These are phyloP conservation scores for Philypnodon macrostomus DNA, from an alignment of 2,797 vertebrate species.

Conservation along the genomic window DNA sequence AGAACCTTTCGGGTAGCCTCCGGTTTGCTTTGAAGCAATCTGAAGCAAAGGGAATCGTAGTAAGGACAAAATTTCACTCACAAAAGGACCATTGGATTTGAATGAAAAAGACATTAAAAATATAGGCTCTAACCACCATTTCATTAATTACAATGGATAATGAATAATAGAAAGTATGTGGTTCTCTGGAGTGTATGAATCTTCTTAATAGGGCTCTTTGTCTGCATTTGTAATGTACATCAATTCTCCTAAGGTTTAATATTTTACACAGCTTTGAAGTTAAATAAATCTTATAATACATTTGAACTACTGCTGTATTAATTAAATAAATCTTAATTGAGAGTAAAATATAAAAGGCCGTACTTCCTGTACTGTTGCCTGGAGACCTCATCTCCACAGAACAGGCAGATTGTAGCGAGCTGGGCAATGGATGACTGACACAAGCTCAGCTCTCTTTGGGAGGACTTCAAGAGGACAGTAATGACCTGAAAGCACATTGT, in stretches of 20 bases:
- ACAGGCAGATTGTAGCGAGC: constrained; percentile 86
- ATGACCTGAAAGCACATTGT: constrained; percentile 75
- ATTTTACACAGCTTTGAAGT: neutral
- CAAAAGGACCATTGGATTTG: constrained; percentile 8
- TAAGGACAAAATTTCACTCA: constrained; percentile 12
- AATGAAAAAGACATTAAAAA: constrained; percentile 2
- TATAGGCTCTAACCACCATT: constrained; percentile 3
- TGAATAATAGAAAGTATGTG: neutral
- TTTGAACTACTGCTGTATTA: neutral
- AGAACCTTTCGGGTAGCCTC: constrained; percentile 74
- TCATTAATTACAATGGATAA: neutral
- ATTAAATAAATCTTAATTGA: neutral
- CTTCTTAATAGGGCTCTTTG: neutral
- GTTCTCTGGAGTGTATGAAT: neutral
- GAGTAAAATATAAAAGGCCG: constrained; percentile 21
- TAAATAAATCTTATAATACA: neutral
- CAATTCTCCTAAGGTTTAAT: neutral
- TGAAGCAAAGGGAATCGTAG: constrained; percentile 38
- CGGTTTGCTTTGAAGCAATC: constrained; percentile 76
- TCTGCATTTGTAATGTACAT: constrained; percentile 7
- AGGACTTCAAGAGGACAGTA: constrained; percentile 83
- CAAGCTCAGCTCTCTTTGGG: constrained; percentile 66
- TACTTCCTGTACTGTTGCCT: constrained; percentile 91
- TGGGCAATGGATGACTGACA: constrained; percentile 59
- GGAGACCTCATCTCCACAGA: constrained; percentile 92